Evolutionary conservation across 2,888 invertebrate genomes (phyloP).

Genomic region (Anarsia innoxiella): DNA sequence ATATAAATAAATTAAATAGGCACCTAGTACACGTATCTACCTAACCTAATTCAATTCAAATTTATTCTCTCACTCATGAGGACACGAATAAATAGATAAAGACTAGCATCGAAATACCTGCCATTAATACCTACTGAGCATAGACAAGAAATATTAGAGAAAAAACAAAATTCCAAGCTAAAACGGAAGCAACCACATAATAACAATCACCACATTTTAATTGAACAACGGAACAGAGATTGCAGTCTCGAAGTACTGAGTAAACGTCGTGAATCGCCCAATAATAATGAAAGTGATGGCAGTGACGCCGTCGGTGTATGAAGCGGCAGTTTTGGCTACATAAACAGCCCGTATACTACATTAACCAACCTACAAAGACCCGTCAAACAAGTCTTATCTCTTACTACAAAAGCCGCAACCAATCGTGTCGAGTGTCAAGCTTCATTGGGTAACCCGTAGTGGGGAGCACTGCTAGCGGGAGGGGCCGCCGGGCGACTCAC

Average conservation of each 20-base stretch:
- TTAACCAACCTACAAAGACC: constrained; percentile 30
- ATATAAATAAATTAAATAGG: no score
- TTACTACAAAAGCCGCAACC: constrained; percentile 21
- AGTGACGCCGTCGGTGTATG: constrained; percentile 72
- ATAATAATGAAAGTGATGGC: constrained; percentile 76
- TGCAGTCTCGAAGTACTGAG: constrained; percentile 52
- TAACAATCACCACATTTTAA: constrained; percentile 63
- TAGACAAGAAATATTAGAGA: no score
- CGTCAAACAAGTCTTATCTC: constrained; percentile 23
- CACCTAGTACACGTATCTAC: no score
- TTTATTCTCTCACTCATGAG: no score
- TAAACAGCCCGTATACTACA: constrained; percentile 71
- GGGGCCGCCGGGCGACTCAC: constrained; percentile 57
- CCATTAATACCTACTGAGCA: no score
- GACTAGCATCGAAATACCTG: no score
- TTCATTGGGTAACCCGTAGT: constrained; percentile 34
- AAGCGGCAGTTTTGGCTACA: constrained; percentile 75
- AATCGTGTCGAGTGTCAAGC: constrained; percentile 24
- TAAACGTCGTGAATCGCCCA: constrained; percentile 74
- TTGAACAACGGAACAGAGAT: constrained; percentile 65
- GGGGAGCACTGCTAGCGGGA: constrained; percentile 54
- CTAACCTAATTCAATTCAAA: no score
- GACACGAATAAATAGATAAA: no score
- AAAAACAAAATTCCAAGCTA: no score
- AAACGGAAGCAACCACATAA: constrained; percentile 39